These are phyloP conservation scores for Dynastes hyllus DNA, from an alignment of 2,888 invertebrate genomes.

Conservation along the genomic window DNA sequence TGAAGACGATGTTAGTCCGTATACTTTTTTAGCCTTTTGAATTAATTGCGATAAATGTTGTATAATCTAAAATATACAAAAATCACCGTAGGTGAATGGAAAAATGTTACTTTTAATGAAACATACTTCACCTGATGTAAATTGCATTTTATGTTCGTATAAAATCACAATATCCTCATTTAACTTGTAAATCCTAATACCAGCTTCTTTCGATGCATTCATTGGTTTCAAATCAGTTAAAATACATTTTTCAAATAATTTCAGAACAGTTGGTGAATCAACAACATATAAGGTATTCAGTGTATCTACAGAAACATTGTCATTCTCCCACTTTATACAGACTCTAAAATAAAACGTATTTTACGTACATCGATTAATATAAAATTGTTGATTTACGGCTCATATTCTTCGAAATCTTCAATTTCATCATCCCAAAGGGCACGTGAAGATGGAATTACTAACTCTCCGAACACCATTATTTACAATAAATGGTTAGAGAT, in stretches of 20 bases:
- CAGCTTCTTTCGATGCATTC: conserved; percentile 51
- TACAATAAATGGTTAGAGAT: too few relatives aligned
- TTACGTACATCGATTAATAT: not conserved
- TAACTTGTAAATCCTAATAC: conserved; percentile 56
- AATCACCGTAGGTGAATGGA: not conserved
- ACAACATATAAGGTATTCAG: conserved; percentile 54
- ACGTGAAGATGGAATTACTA: conserved; percentile 68
- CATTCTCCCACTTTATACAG: conserved; percentile 50
- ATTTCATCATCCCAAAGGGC: conserved; percentile 67
- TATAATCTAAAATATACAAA: conserved; percentile 61
- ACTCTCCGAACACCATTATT: conserved; percentile 68
- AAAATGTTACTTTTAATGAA: too few relatives aligned
- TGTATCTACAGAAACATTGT: conserved; percentile 35
- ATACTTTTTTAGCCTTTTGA: conserved; percentile 60
- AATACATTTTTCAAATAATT: conserved; percentile 56
- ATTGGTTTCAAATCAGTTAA: conserved; percentile 50
- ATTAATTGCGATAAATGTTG: conserved; percentile 64
- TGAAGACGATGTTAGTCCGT: conserved; percentile 63
- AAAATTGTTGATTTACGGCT: conserved; percentile 40
- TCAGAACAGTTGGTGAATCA: conserved; percentile 56
- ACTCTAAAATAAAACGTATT: conserved; percentile 10
- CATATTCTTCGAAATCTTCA: conserved; percentile 63
- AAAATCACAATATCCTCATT: conserved; percentile 49
- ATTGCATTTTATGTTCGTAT: conserved; percentile 50
- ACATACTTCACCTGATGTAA: conserved; percentile 48